phyloP scores from a whole-genome alignment of 2,888 invertebrate species.

The Hofmannophila pseudospretella region DNA sequence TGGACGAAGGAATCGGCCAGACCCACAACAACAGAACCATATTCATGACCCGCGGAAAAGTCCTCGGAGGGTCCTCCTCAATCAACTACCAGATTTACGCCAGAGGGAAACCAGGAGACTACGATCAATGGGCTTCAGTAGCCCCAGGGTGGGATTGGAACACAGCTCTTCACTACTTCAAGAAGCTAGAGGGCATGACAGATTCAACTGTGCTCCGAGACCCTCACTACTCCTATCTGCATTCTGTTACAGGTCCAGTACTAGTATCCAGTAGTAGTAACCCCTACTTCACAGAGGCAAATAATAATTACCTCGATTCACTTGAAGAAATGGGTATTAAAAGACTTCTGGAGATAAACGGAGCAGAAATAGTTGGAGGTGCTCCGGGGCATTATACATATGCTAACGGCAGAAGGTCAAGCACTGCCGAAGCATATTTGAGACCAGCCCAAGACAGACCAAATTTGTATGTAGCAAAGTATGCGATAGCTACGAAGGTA shows the following conservation, averaged over 20 bases:
- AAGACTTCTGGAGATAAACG: constrained; percentile 37
- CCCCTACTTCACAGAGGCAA: constrained; percentile 23
- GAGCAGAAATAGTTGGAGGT: constrained; percentile 31
- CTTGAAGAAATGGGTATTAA: constrained; percentile 41
- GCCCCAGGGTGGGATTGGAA: constrained; percentile 48
- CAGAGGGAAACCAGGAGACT: constrained; percentile 42
- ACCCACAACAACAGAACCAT: constrained; percentile 25
- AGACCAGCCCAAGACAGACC: constrained; percentile 32
- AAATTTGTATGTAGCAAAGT: constrained; percentile 50
- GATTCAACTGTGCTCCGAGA: constrained; percentile 29
- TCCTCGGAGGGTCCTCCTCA: constrained; percentile 46
- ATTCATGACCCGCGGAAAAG: constrained; percentile 34
- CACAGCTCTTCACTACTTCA: constrained; percentile 38
- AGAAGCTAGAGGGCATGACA: constrained; percentile 44
- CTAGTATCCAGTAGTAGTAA: constrained; percentile 35
- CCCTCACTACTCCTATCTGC: constrained; percentile 29
- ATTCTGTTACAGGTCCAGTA: constrained; percentile 42
- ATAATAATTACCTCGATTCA: constrained; percentile 30
- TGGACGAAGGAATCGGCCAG: constrained; percentile 30
- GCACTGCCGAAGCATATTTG: constrained; percentile 56
- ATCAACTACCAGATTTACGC: constrained; percentile 40
- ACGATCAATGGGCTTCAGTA: constrained; percentile 33
- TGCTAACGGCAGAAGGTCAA: constrained; percentile 47
- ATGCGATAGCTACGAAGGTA: constrained; percentile 44
- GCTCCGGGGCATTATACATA: constrained; percentile 40